Base-by-base conservation (phyloP, 2,888 invertebrate genomes). In the Actias luna region DNA sequence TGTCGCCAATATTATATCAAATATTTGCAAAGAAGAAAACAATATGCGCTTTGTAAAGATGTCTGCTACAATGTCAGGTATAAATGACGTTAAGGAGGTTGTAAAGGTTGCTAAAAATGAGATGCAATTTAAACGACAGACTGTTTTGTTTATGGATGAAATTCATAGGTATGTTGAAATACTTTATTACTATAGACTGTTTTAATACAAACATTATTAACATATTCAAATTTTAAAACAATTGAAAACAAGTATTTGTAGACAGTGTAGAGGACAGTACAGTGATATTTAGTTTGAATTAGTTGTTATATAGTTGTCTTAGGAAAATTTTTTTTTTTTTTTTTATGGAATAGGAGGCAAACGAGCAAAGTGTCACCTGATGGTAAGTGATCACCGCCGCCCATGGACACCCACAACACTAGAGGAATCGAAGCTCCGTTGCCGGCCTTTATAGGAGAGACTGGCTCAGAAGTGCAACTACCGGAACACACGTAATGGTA, bases 141-240 rank as follows among this genome's bases (percentile, higher is more conserved):
- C 97, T 27, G 93, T 97, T 35, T 87, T 97, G 18, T 97, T 97
- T 76, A 95, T 97, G 94, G 97, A 97, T 92, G 97, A 97, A 90
- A 97, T 97, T 74, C 97, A 97, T 82, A 94, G 92, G 92, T 89
- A 75, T 18, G 29, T 62, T 22, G 14, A 16, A 55, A 35, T 25
- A 29, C 8, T n/a, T 14, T 14, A 0, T 36, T 10, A 10, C 36
- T 36, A n/a, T 36, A 12, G n/a, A 39, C 39, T 39, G 16, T 39
- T 39, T 4, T 39, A 16, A 39, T 39, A 12, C 16, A 2, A 39
- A 39, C 39, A 39, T 39, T 39, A 39, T 39, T 39, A n/a, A n/a
- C 0, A 39, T 39, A 5, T n/a, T n/a, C n/a, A 16, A 39, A 14
- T 5, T 14, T 39, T 16, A n/a, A 5, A 39, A n/a, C n/a, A 39